These are phyloP conservation scores for Calameuta filiformis DNA, from an alignment of 2,888 invertebrate species.

Conservation along the genomic window DNA sequence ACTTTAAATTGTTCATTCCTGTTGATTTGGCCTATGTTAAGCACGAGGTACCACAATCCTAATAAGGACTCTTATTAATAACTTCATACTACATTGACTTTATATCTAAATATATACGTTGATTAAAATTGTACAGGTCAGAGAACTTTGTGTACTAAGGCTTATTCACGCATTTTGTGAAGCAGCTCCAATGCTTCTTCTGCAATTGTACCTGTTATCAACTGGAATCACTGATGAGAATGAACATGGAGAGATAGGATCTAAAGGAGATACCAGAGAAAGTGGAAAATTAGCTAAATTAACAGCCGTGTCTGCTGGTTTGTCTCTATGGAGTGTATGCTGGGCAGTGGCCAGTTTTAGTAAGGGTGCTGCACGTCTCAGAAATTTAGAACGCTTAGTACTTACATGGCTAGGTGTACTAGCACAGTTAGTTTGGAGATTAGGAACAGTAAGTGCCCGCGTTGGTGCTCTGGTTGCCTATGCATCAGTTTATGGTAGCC, in stretches of 20 bases:
- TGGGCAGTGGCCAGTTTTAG: constrained; percentile 93
- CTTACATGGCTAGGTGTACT: constrained; percentile 86
- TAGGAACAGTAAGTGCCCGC: constrained; percentile 86
- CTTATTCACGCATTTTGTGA: constrained; percentile 89
- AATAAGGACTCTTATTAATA: no score
- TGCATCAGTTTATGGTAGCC: constrained; percentile 79
- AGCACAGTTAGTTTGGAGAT: constrained; percentile 75
- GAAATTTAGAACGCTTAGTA: constrained; percentile 85
- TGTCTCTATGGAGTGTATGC: constrained; percentile 87
- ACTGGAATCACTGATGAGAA: constrained; percentile 49
- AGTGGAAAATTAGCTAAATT: constrained; percentile 75
- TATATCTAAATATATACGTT: constrained; percentile 9
- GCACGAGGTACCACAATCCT: constrained; percentile 73
- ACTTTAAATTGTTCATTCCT: constrained; percentile 86
- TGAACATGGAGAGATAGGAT: constrained; percentile 33
- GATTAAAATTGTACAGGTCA: constrained; percentile 55
- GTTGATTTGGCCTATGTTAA: constrained; percentile 85
- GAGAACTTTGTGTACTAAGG: constrained; percentile 78
- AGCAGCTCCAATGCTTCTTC: constrained; percentile 87
- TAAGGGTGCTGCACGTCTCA: constrained; percentile 81
- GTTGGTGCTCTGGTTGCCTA: constrained; percentile 87
- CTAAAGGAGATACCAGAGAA: constrained; percentile 47
- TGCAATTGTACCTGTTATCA: constrained; percentile 82
- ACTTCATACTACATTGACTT: neutral
- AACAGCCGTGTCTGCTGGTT: constrained; percentile 82